phyloP scores from a whole-genome alignment of 2,113 vertebrate species.

The Sander lucioperca region DNA sequence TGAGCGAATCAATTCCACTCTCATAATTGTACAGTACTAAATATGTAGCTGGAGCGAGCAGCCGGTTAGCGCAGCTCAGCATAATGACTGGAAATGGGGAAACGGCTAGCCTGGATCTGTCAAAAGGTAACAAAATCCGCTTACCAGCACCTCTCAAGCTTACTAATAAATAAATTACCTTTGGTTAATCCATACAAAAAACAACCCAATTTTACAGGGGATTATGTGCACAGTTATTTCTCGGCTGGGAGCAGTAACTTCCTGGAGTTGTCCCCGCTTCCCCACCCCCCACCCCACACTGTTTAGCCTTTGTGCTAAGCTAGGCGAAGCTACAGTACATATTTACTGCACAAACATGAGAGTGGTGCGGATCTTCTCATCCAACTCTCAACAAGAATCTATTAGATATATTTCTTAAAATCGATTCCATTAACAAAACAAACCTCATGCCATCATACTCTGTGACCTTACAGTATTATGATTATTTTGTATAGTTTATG shows the following conservation, averaged over 20 bases:
- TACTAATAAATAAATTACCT: no score
- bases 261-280: no score
- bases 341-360: neutral
- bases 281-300: no score
- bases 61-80: neutral
- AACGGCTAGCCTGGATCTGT: no score
- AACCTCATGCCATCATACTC: neutral
- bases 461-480: neutral
- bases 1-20: no score
- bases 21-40: no score
- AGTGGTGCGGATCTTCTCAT: neutral
- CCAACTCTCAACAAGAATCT: neutral
- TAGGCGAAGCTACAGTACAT: neutral
- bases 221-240: neutral
- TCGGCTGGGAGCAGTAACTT: neutral
- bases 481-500: neutral
- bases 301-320: conserved; percentile 4
- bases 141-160: no score
- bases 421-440: neutral
- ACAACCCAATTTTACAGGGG: no score
- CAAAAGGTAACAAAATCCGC: no score
- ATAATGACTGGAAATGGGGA: no score
- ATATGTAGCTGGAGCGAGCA: neutral
- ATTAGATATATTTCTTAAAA: no score
- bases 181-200: neutral